Base-by-base conservation (phyloP, 2,113 vertebrate species). In the Pluvialis apricaria region DNA sequence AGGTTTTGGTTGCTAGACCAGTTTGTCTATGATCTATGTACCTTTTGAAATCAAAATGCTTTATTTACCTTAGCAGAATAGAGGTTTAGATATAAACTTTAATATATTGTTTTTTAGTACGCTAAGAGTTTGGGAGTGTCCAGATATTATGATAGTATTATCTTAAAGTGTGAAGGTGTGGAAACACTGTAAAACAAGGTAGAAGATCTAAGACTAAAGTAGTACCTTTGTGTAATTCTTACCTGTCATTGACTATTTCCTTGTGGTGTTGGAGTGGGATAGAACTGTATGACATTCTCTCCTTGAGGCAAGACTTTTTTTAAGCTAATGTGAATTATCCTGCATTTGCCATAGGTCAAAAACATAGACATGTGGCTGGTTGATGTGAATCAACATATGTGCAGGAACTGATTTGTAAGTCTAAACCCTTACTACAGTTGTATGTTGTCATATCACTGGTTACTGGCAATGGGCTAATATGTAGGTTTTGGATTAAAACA, bases 21-120 rank as follows among this genome's bases (percentile, higher is more conserved):
- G 49, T 94, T 95, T 90, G n/a, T 89, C 65, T 82, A 12, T 95
- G 80, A 82, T 65, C 57, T 92, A 34, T 45, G n/a, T 44, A 57
- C 75, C 88, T 88, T 92, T 91, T 92, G 90, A 96, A 96, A 87
- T 90, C 52, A 61, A 11, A 72, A 29, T 44, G 15, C 61, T 96
- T 90, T 88, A 82, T 89, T 90, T 69, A 60, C 89, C 61, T n/a
- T 86, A 88, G 42, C 29, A 89, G 82, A 80, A 51, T 20, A 60
- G 68, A 83, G 42, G 16, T 65, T 91, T 94, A 36, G 24, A 52
- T 78, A 65, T 31, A 55, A 93, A 71, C 51, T 60, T 85, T 84
- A 83, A 58, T 83, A 42, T 47, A 44, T 69, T 13, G 10, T 61
- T 94, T 95, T 83, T 77, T 71, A 57, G 38, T 58, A 73, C 31